A percentile compares a stretch with the other conserved stretches of the same genome.
Conservation (phyloP, 2,797 vertebrate genomes). For the Bryconaethiops microstoma region DNA sequence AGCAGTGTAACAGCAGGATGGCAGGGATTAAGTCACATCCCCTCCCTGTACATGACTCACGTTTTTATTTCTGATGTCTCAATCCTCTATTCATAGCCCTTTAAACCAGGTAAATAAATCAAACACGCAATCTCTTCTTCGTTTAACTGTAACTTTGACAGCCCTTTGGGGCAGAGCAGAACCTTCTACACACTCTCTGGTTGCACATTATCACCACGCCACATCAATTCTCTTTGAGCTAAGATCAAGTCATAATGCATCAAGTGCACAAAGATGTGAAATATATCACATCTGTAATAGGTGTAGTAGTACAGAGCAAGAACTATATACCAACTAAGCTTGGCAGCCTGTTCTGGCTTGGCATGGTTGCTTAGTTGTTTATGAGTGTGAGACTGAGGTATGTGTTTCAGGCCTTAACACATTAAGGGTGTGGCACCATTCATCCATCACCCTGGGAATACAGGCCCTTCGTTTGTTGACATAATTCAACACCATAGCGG, state of each 20-base stretch:
- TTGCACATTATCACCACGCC: neutral
- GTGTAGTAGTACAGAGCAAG: neutral
- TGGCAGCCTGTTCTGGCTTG: constrained; percentile 22
- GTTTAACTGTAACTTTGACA: neutral
- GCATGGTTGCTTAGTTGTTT: constrained; percentile 28
- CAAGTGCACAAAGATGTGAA: neutral
- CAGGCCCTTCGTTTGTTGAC: constrained; percentile 4
- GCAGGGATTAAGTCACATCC: neutral
- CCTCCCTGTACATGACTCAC: neutral
- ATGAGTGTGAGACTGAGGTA: constrained; percentile 26
- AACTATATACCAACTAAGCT: constrained; percentile 17
- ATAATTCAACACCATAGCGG: constrained; percentile 18
- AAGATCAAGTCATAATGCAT: neutral
- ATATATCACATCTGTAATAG: neutral
- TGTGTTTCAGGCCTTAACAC: constrained; percentile 54
- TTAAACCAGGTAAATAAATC: constrained; percentile 40
- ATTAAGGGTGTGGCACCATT: constrained; percentile 51
- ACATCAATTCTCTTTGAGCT: neutral
- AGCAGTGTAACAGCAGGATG: constrained; percentile 9
- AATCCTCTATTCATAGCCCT: neutral
- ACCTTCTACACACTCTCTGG: constrained; percentile 6
- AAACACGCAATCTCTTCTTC: constrained; percentile 18
- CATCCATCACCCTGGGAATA: constrained; percentile 30
- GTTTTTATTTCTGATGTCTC: neutral
- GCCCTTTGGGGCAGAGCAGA: neutral